phyloP scores from a whole-genome alignment of 2,888 invertebrate genomes.

The Diarsia mendica region DNA sequence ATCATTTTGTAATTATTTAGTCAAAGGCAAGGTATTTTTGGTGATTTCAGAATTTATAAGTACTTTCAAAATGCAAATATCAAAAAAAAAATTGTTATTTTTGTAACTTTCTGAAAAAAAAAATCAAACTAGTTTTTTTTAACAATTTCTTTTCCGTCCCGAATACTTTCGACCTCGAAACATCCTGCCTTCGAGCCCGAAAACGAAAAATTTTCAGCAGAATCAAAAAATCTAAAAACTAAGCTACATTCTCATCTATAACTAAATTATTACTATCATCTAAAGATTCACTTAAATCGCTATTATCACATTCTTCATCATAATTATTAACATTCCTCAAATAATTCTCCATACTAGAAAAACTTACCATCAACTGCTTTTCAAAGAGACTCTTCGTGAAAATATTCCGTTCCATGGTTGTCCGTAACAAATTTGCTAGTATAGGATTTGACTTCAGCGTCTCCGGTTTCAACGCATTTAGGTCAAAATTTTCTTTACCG shows the following conservation, averaged over 20 bases:
- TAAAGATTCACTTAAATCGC: constrained; percentile 64
- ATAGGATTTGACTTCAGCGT: constrained; percentile 84
- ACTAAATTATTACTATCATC: constrained; percentile 73
- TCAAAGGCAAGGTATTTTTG: constrained; percentile 30
- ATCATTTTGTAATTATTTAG: constrained; percentile 46
- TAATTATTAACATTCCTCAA: constrained; percentile 73
- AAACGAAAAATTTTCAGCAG: constrained; percentile 26
- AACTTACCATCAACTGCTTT: constrained; percentile 80
- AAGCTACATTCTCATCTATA: constrained; percentile 73
- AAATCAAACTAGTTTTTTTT: too few relatives aligned
- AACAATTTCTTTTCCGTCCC: not conserved
- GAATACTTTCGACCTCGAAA: not conserved
- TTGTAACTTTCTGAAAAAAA: not conserved
- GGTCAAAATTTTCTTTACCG: constrained; percentile 78
- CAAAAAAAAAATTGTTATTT: too few relatives aligned
- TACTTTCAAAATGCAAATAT: not conserved
- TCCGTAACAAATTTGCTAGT: constrained; percentile 80
- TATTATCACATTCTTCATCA: constrained; percentile 61
- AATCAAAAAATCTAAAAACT: constrained; percentile 32
- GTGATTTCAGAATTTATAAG: too few relatives aligned
- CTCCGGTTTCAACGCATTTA: constrained; percentile 71
- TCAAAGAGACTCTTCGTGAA: constrained; percentile 75
- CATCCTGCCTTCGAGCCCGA: not conserved
- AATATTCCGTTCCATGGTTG: constrained; percentile 66
- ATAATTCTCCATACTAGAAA: constrained; percentile 82